Conservation (phyloP, 2,888 invertebrate genomes). For the Linnaemya vulpina region DNA sequence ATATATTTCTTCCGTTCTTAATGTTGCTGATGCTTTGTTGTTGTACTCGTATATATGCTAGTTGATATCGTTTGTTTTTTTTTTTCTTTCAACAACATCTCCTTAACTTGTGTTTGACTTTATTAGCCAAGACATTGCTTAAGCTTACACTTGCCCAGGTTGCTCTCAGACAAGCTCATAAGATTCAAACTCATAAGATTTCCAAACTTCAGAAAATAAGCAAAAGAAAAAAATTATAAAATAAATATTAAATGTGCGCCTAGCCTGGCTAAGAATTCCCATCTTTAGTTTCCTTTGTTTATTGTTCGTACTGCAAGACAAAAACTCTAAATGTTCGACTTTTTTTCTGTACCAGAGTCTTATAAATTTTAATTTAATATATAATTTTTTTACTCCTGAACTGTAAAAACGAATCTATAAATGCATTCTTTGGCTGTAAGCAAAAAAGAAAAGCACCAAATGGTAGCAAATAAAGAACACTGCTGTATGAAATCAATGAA, state of each 20-base stretch:
- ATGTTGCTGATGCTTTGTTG: conserved; percentile 7
- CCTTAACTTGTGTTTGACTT: conserved; percentile 73
- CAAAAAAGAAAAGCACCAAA: conserved; percentile 27
- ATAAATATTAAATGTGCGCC: conserved; percentile 3
- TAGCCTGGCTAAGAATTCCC: conserved; percentile 49
- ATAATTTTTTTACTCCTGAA: conserved; percentile 56
- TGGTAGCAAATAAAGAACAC: conserved; percentile 10
- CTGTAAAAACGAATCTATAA: conserved; percentile 53
- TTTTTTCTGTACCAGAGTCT: conserved; percentile 24
- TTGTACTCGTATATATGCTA: conserved; percentile 6
- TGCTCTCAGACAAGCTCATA: conserved; percentile 37
- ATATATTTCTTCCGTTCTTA: conserved; percentile 23
- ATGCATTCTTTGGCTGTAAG: conserved; percentile 56
- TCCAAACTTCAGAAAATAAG: conserved; percentile 15
- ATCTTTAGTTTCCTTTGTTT: conserved; percentile 64
- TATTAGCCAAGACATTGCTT: conserved; percentile 72
- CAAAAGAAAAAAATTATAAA: not conserved
- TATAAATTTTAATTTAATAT: conserved; percentile 72
- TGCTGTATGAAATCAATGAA: conserved; percentile 27
- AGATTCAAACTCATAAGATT: conserved; percentile 19
- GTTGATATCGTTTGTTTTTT: conserved; percentile 55
- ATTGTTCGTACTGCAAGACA: conserved; percentile 44
- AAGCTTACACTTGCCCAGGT: conserved; percentile 67
- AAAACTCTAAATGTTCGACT: conserved; percentile 33
- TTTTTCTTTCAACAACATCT: conserved; percentile 44